Base-by-base conservation (phyloP, 2,888 invertebrate species). In the Dryobota labecula region DNA sequence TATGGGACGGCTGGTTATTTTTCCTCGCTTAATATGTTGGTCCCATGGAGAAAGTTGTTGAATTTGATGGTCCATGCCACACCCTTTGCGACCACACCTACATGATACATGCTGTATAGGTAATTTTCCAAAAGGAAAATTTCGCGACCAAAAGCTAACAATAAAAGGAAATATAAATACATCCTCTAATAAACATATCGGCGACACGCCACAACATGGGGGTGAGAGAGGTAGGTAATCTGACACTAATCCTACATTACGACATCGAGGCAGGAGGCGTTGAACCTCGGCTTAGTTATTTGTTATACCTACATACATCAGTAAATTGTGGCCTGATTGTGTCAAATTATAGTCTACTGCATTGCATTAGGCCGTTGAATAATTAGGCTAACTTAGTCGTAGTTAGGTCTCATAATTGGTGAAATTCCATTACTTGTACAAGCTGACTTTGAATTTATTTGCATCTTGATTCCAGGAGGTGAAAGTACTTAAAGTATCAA, bases 171-270 rank as follows among this genome's bases (percentile, higher is more conserved):
- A 77, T 53, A 51, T 47, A 70, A 53, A 78, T 38, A 70, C 36
- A 51, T 41, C 13, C 45, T 15, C 20, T 64, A 61, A 64, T 65
- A 67, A 79, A 79, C 73, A 77, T 74, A 82, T 67, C 66, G 66
- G 38, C 64, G 53, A 71, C 76, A 69, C 7, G 60, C 67, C 51
- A 62, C 75, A 11, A 76, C 58, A 49, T n/a, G 51, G 30, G n/a
- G 43, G 61, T 33, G 53, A 36, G 11, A 38, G 54, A 54, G 70
- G 71, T 41, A 61, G 54, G 83, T 68, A 82, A 83, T 57, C 74
- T 43, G 83, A 84, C 84, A 80, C 83, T 83, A 80, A 84, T 77
- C 77, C 83, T 69, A 60, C 60, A 33, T 80, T 76, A 78, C 71
- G 65, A 33, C 53, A 54, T 36, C 45, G 49, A 15, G 56, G 64